These are phyloP conservation scores for Psophia crepitans DNA, from an alignment of 2,113 vertebrate species.

Conservation along the genomic window DNA sequence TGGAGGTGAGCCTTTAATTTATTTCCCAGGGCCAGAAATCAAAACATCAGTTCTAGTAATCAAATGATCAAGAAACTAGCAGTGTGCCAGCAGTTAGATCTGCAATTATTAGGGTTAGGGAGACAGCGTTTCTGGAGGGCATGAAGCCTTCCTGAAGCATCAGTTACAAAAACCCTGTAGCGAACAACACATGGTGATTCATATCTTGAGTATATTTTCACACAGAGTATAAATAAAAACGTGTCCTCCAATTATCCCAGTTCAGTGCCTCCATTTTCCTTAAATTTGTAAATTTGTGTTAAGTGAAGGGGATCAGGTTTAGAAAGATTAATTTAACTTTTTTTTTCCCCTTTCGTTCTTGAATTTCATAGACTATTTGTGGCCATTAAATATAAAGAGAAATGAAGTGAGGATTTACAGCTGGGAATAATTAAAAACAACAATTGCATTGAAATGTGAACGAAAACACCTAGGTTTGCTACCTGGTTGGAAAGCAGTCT, in stretches of 20 bases:
- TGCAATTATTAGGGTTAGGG: neutral
- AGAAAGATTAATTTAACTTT: neutral
- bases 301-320: neutral
- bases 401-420: neutral
- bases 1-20: neutral
- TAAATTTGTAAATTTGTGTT: neutral
- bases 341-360: neutral
- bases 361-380: neutral
- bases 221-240: neutral
- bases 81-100: neutral
- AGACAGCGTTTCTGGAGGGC: neutral
- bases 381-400: neutral
- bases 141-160: neutral
- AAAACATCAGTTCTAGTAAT: neutral
- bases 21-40: neutral
- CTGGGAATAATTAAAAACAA: neutral
- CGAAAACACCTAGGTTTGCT: rapidly evolving
- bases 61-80: neutral
- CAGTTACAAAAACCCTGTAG: neutral
- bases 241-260: neutral
- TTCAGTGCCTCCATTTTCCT: neutral
- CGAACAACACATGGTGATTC: neutral
- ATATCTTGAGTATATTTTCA: neutral
- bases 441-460: neutral
- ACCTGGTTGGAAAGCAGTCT: neutral